Percentiles rank a stretch among this genome's conserved stretches.
Evolutionary conservation across 2,888 invertebrate species (phyloP).

Genomic region (Cephus pygmeus): DNA sequence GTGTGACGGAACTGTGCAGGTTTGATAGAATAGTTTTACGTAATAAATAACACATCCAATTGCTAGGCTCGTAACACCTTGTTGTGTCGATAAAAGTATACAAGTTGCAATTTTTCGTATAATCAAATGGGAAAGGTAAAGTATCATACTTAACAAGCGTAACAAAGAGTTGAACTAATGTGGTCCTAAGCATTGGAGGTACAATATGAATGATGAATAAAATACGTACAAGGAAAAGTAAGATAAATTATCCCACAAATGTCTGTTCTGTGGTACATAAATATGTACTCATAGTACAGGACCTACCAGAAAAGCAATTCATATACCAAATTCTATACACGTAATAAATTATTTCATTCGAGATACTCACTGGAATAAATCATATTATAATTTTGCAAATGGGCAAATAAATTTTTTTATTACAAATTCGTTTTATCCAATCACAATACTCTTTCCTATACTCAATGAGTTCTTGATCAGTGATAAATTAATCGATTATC

Average conservation of each 20-base stretch:
- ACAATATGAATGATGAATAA: neutral
- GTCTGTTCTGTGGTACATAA: neutral
- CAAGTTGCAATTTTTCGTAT: neutral
- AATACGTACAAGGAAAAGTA: neutral
- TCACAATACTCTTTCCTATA: too few relatives aligned
- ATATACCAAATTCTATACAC: neutral
- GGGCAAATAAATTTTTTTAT: too few relatives aligned
- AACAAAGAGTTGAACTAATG: too few relatives aligned
- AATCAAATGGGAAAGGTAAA: neutral
- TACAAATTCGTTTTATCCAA: too few relatives aligned
- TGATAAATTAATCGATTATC: too few relatives aligned
- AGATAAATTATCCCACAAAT: neutral
- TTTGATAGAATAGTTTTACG: neutral
- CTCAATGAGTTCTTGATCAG: too few relatives aligned
- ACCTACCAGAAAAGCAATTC: neutral
- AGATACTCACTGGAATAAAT: neutral
- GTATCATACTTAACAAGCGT: too few relatives aligned
- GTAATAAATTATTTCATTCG: neutral
- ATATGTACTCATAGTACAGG: neutral
- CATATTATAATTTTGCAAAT: neutral
- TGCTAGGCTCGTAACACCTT: neutral
- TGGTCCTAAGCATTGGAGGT: too few relatives aligned
- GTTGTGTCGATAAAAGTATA: neutral
- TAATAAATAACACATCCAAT: neutral
- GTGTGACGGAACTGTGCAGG: neutral